Base-by-base conservation (phyloP, 2,888 invertebrate species). In the Callinectes sapidus region DNA sequence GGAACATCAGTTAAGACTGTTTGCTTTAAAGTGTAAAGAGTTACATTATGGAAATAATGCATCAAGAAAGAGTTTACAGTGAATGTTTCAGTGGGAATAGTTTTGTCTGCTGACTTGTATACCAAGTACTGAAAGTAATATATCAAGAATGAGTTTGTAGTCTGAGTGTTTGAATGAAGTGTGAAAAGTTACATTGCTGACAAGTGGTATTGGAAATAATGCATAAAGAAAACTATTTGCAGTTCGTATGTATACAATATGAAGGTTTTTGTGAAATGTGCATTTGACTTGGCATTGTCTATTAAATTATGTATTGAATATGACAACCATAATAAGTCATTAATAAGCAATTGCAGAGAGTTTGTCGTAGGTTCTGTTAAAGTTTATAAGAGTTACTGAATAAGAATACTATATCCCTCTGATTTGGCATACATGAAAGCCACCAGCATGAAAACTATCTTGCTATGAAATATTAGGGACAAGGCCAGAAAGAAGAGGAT, bases 41-140 rank as follows among this genome's bases (percentile, higher is more conserved):
- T 61, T 23, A 61, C 23, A 23, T 61, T 61, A 23, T 61, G 8
- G 48, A 48, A 48, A 48, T 48, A 48, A 61, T 61, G 61, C 23
- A 5, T 18, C 61, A 18, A 18, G 13, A 61, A 61, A 61, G 61
- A 23, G 18, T 23, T 61, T 23, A 23, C 18, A 61, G 23, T 61
- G 61, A 61, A 61, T 61, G 23, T 61, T 61, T 18, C 2, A 61
- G 61, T 61, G 61, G 1, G 18, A 1, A 18, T 61, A 18, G 18
- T 5, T 23, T 3, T 61, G 23, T 18, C 23, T 23, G 23, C 23
- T 61, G 61, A 23, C 61, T 23, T 48, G 14, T 81, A 14, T 81
- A n/a, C n/a, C n/a, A n/a, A 2, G 48, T 87, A 89, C 88, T 91
- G 48, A 54, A 91, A 91, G 91, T 91, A 91, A n/a, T 87, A 14